These are phyloP conservation scores for Dallia pectoralis DNA, from an alignment of 2,797 vertebrate species.

Conservation along the genomic window DNA sequence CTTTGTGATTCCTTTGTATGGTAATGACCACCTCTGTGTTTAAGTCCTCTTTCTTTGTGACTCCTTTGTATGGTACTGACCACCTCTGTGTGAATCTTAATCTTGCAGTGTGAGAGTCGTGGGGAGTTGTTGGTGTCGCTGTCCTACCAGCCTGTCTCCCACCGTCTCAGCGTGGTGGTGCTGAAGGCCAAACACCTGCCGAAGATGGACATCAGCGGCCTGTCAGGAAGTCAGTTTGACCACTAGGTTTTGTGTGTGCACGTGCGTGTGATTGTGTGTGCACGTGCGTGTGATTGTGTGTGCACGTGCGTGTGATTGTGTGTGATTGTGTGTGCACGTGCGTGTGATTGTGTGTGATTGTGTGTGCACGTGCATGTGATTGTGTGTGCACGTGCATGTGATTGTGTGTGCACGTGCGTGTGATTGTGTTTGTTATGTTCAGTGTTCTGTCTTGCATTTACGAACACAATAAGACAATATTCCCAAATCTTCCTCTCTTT, in stretches of 20 bases:
- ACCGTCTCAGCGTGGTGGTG: constrained; percentile 94
- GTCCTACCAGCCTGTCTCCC: constrained; percentile 92
- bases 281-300: constrained; percentile 10
- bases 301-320: not conserved
- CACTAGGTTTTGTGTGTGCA: not conserved
- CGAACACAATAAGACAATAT: not conserved
- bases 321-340: constrained; percentile 10
- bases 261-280: not conserved
- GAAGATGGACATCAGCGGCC: constrained; percentile 95
- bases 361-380: not conserved
- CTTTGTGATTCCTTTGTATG: too few species aligned
- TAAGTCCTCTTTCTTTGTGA: too few species aligned
- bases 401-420: constrained; percentile 9
- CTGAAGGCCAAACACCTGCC: constrained; percentile 93
- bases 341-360: not conserved
- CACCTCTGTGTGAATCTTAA: constrained; percentile 8
- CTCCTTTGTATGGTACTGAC: too few species aligned
- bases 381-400: not conserved
- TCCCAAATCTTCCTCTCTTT: constrained; percentile 1
- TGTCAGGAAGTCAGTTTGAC: constrained; percentile 92
- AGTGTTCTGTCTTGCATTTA: too few species aligned
- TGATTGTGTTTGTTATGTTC: not conserved
- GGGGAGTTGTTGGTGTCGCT: constrained; percentile 93
- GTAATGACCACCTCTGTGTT: not conserved
- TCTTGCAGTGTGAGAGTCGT: constrained; percentile 84